Percentiles rank a stretch among this genome's conserved stretches.
These are phyloP conservation scores for Drosophila santomea DNA, from an alignment of 1,140 invertebrate genomes.

Conservation along the genomic window DNA sequence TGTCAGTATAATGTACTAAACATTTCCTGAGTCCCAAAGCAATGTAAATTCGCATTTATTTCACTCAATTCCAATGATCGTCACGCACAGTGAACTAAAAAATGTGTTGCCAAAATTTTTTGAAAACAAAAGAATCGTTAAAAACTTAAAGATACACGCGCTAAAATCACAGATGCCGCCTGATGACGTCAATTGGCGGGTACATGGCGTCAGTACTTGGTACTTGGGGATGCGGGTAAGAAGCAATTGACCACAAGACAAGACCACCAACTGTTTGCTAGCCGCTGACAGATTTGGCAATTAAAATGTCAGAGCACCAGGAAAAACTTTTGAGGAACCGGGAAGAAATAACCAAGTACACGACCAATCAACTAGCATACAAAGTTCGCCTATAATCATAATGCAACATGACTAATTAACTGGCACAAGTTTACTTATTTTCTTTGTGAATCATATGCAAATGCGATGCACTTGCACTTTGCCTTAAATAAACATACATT, in stretches of 20 bases:
- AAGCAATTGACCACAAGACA: slow-evolving; percentile 48
- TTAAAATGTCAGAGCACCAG: slow-evolving; percentile 60
- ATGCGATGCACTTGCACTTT: slow-evolving; percentile 33
- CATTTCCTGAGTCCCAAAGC: slow-evolving; percentile 26
- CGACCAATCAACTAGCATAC: background rate
- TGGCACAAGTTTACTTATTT: slow-evolving; percentile 22
- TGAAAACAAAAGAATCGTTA: slow-evolving; percentile 19
- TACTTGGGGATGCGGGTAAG: slow-evolving; percentile 22
- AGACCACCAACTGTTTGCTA: slow-evolving; percentile 57
- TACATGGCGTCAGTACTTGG: slow-evolving; percentile 37
- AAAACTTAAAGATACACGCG: slow-evolving; percentile 47
- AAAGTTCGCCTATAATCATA: slow-evolving; percentile 7
- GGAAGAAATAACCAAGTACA: slow-evolving; percentile 22
- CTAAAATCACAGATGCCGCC: slow-evolving; percentile 33
- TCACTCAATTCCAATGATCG: slow-evolving; percentile 17
- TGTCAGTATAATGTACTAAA: slow-evolving; percentile 3
- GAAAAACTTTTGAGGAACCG: slow-evolving; percentile 5
- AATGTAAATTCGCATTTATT: background rate
- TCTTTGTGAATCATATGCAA: slow-evolving; percentile 42
- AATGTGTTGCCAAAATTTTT: slow-evolving; percentile 13
- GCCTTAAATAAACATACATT: slow-evolving; percentile 45
- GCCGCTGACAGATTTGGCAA: slow-evolving; percentile 65
- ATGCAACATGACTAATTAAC: slow-evolving; percentile 46
- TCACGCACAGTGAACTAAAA: slow-evolving; percentile 13
- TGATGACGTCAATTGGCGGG: slow-evolving; percentile 54